phyloP scores from a whole-genome alignment of 2,888 invertebrate genomes.

The Phalangium opilio region DNA sequence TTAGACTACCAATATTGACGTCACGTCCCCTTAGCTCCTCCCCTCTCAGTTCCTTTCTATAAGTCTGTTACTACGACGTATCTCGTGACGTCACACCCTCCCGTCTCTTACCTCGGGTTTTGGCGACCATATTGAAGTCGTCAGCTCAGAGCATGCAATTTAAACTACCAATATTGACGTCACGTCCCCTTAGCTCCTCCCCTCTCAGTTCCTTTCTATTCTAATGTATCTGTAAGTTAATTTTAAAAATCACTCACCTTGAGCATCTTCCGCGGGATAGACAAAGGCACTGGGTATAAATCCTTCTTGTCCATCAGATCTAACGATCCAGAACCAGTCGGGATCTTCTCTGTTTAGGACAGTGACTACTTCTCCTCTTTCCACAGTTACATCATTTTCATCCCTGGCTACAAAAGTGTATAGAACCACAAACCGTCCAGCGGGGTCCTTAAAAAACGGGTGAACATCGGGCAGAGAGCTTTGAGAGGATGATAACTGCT shows the following conservation, averaged over 20 bases:
- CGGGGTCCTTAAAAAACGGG: constrained; percentile 49
- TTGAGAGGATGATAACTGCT: constrained; percentile 10
- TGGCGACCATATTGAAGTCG: too few species aligned
- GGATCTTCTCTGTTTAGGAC: constrained; percentile 85
- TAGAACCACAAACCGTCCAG: constrained; percentile 76
- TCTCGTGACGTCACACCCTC: too few species aligned
- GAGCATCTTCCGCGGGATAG: constrained; percentile 68
- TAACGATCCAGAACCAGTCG: constrained; percentile 92
- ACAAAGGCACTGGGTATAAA: constrained; percentile 90
- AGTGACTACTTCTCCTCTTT: constrained; percentile 87
- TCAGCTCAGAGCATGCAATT: too few species aligned
- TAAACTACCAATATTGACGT: too few species aligned
- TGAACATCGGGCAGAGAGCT: constrained; percentile 18
- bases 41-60: too few species aligned
- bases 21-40: too few species aligned
- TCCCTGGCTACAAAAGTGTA: constrained; percentile 85
- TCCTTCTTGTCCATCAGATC: constrained; percentile 83
- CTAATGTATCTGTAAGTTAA: too few species aligned
- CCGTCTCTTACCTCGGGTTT: too few species aligned
- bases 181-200: too few species aligned
- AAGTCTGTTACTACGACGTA: too few species aligned
- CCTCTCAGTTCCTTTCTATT: too few species aligned
- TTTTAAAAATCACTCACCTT: constrained; percentile 31
- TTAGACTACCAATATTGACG: too few species aligned
- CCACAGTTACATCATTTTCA: constrained; percentile 86